phyloP scores from a whole-genome alignment of 2,113 vertebrate species.

The western clawed frog (Xenopus tropicalis) region DNA sequence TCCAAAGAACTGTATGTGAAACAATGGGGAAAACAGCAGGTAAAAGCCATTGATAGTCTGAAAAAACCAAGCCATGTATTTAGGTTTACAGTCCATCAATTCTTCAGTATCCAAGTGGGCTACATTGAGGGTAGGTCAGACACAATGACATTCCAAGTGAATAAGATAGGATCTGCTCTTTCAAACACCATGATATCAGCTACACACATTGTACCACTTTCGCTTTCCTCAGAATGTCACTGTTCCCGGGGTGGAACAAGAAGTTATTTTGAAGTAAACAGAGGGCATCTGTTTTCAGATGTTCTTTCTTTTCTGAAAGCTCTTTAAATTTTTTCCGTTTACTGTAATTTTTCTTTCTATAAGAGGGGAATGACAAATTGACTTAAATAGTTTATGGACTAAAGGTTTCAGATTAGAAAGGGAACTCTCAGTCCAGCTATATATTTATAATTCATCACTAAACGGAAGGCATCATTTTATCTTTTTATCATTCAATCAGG shows the following conservation, averaged over 20 bases:
- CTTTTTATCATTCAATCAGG: too few species aligned
- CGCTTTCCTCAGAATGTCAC: conserved; percentile 25
- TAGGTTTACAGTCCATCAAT: too few species aligned
- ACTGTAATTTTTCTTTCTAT: conserved; percentile 19
- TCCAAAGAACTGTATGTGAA: too few species aligned
- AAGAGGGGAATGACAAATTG: background rate
- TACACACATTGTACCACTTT: conserved; percentile 12
- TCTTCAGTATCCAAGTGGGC: too few species aligned
- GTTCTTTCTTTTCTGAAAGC: conserved; percentile 23
- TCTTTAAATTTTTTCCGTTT: conserved; percentile 28
- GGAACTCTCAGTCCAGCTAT: too few species aligned
- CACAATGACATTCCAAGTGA: conserved; percentile 32
- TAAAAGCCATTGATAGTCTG: too few species aligned
- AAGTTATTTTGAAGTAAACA: conserved; percentile 36
- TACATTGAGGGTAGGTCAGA: background rate
- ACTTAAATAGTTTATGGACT: conserved; percentile 13
- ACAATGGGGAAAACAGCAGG: too few species aligned
- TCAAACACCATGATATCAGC: conserved; percentile 21
- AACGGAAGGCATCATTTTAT: too few species aligned
- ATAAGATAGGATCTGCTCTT: conserved; percentile 36
- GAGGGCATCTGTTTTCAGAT: conserved; percentile 33
- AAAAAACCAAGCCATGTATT: too few species aligned
- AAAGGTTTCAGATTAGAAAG: background rate
- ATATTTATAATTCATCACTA: too few species aligned
- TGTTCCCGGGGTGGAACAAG: conserved; percentile 16